phyloP scores from a whole-genome alignment of 2,113 vertebrate genomes.

The Poicephalus gulielmi region DNA sequence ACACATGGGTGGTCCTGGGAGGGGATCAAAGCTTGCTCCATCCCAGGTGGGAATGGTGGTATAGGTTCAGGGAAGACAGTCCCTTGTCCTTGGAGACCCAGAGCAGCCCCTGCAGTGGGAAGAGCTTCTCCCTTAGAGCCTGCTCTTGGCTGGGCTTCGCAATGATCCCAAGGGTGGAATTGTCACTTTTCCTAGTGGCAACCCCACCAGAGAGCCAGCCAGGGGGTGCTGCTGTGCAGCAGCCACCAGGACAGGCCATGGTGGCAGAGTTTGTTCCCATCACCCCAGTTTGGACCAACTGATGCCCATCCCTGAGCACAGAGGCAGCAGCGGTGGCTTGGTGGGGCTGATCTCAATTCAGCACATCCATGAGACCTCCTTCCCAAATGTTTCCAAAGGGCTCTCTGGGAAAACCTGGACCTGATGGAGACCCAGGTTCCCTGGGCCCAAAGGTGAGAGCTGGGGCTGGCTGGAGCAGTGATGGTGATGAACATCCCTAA shows the following conservation, averaged over 20 bases:
- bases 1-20: neutral
- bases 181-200: neutral
- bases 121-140: neutral
- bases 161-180: accelerated
- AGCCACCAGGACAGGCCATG: neutral
- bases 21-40: neutral
- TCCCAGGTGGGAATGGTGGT: neutral
- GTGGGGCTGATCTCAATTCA: neutral
- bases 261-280: neutral
- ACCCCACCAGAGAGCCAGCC: neutral
- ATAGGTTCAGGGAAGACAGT: neutral
- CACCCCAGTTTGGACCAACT: neutral
- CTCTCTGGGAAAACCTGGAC: conserved; percentile 72
- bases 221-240: neutral
- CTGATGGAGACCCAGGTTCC: conserved; percentile 69
- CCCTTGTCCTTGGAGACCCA: neutral
- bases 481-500: neutral
- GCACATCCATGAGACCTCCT: neutral
- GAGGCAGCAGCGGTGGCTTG: accelerated
- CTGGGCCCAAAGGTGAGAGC: conserved; percentile 77
- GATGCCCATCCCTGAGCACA: neutral
- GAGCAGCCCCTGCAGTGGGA: neutral
- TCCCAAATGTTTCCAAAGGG: conserved; percentile 71
- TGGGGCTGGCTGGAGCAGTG: neutral
- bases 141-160: neutral